A percentile compares a stretch with the other conserved stretches of the same genome.
Conservation (phyloP, 1,140 invertebrate species). For the Psix sp. region DNA sequence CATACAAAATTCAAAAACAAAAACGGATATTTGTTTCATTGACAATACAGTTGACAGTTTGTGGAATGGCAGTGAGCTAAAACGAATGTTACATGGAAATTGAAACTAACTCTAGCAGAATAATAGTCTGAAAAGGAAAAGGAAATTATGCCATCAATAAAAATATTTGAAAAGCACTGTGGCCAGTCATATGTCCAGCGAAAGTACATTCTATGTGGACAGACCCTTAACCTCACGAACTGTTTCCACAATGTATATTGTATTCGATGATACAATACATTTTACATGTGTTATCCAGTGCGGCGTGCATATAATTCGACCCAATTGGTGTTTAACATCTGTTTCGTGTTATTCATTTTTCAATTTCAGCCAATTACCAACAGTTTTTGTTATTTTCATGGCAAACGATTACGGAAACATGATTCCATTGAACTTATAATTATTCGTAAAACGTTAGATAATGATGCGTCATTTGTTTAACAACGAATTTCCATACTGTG, state of each 20-base stretch:
- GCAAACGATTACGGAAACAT: conserved; percentile 13
- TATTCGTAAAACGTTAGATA: conserved; percentile 24
- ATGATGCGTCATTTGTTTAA: conserved; percentile 30
- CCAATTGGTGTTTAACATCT: conserved; percentile 52
- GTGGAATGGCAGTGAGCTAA: no score
- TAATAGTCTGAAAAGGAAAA: conserved; percentile 7
- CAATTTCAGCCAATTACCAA: conserved; percentile 12
- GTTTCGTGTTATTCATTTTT: conserved; percentile 47
- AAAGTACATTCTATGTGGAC: conserved; percentile 14
- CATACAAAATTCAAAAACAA: no score
- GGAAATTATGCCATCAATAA: conserved; percentile 35
- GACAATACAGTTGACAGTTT: no score
- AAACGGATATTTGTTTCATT: no score
- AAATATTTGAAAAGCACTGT: conserved; percentile 17
- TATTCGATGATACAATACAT: conserved; percentile 39
- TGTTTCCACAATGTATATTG: conserved; percentile 45
- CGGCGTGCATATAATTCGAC: conserved; percentile 37
- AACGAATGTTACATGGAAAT: neutral
- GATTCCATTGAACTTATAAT: conserved; percentile 15
- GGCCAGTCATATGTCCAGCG: conserved; percentile 21
- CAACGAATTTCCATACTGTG: no score
- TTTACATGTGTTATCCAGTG: conserved; percentile 40
- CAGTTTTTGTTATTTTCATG: conserved; percentile 24
- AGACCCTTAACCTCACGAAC: conserved; percentile 33
- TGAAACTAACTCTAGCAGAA: conserved; percentile 4